phyloP scores from a whole-genome alignment of 1,140 invertebrate genomes.

The Musca domestica region DNA sequence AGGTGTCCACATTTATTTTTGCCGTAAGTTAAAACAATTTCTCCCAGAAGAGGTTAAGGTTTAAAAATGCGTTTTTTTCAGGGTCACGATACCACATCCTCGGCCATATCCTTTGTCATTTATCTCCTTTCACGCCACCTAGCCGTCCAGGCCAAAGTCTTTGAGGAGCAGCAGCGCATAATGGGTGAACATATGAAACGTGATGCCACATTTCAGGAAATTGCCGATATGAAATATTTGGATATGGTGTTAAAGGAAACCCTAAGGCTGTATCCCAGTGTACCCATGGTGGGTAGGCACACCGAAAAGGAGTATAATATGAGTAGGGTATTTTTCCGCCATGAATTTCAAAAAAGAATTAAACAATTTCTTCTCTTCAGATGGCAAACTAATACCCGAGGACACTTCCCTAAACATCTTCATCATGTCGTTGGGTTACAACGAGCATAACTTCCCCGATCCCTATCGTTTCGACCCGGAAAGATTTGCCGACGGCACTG shows the following conservation, averaged over 20 bases:
- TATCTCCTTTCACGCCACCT: slow-evolving; percentile 46
- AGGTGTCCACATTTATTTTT: slow-evolving; percentile 74
- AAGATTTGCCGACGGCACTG: slow-evolving; percentile 59
- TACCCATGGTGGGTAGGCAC: slow-evolving; percentile 63
- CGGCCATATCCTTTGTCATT: slow-evolving; percentile 48
- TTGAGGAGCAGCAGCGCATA: slow-evolving; percentile 56
- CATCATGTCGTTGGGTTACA: slow-evolving; percentile 37
- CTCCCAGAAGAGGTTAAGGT: no score
- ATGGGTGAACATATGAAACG: slow-evolving; percentile 54
- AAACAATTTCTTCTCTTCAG: slow-evolving; percentile 24
- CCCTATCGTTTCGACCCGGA: slow-evolving; percentile 75
- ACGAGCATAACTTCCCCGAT: slow-evolving; percentile 62
- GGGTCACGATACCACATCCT: slow-evolving; percentile 55
- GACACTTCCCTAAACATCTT: slow-evolving; percentile 37
- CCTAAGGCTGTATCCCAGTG: slow-evolving; percentile 65
- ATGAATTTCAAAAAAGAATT: not conserved
- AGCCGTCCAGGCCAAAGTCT: slow-evolving; percentile 55
- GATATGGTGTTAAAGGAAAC: slow-evolving; percentile 66
- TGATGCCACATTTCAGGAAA: slow-evolving; percentile 59
- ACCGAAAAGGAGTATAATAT: slow-evolving; percentile 42
- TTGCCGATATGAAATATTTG: slow-evolving; percentile 66
- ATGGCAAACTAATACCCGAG: slow-evolving; percentile 37
- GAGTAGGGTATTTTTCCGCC: slow-evolving; percentile 35
- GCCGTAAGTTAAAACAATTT: slow-evolving; percentile 28
- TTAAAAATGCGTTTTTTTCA: not conserved